Evolutionary conservation across 2,113 vertebrate species (phyloP).

Genomic region (Oryctolagus cuniculus): DNA sequence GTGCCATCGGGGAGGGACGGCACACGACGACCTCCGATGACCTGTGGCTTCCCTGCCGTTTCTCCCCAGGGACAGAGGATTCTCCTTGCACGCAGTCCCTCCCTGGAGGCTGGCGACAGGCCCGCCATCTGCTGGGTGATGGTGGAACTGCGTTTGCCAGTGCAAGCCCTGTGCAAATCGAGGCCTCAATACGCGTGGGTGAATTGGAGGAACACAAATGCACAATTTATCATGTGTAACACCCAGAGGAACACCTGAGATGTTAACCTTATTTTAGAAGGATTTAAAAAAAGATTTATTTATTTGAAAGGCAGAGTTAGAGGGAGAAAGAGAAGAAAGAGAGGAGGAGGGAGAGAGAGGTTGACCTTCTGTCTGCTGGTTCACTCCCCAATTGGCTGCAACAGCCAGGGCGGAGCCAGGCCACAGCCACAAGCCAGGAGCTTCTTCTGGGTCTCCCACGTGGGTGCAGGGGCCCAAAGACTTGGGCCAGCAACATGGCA

Average conservation of each 20-base stretch:
- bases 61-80: not conserved
- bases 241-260: not conserved
- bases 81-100: not conserved
- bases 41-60: not conserved
- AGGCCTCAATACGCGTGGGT: not conserved
- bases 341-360: too few species aligned
- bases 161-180: not conserved
- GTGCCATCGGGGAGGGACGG: not conserved
- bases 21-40: too few species aligned
- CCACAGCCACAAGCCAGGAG: too few species aligned
- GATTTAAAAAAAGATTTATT: not conserved
- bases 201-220: not conserved
- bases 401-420: too few species aligned
- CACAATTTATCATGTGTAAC: not conserved
- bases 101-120: slow-evolving; percentile 45
- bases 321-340: too few species aligned
- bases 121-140: slow-evolving; percentile 84
- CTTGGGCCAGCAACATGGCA: not conserved
- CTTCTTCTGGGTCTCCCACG: too few species aligned
- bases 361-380: too few species aligned
- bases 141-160: slow-evolving; percentile 32
- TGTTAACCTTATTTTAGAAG: not conserved
- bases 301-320: too few species aligned
- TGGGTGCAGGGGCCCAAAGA: too few species aligned
- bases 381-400: too few species aligned